Percentiles rank a stretch among this genome's conserved stretches.
Evolutionary conservation across 1,140 invertebrate species (phyloP).

Genomic region (Ceratosolen solmsi): DNA sequence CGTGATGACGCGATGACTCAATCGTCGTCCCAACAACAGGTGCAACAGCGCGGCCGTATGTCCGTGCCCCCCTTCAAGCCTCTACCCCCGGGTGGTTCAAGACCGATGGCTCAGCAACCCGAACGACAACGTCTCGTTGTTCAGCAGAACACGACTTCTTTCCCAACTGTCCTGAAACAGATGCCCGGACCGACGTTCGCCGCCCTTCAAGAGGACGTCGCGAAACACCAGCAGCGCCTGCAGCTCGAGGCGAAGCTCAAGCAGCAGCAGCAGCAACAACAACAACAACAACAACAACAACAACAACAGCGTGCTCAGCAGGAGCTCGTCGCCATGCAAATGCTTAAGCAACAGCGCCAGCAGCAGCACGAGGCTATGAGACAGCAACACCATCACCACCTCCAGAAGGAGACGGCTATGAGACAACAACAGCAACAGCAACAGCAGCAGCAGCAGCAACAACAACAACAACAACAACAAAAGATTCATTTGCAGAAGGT

Average conservation of each 20-base stretch:
- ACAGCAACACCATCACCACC: constrained; percentile 48
- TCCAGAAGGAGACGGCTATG: too few species aligned
- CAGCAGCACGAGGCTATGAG: constrained; percentile 50
- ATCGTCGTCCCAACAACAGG: neutral
- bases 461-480: constrained; percentile 50
- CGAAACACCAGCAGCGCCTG: constrained; percentile 66
- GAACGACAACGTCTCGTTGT: constrained; percentile 71
- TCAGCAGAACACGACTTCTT: constrained; percentile 61
- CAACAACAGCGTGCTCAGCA: constrained; percentile 64
- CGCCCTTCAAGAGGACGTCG: constrained; percentile 64
- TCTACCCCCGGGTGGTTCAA: constrained; percentile 77
- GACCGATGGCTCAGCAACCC: constrained; percentile 72
- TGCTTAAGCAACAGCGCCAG: constrained; percentile 71
- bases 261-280: constrained; percentile 63
- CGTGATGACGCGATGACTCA: too few species aligned
- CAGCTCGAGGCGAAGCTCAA: constrained; percentile 65
- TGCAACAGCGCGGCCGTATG: constrained; percentile 44
- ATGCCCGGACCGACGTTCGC: constrained; percentile 61
- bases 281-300: constrained; percentile 55
- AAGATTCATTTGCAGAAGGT: constrained; percentile 13
- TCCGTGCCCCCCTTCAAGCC: constrained; percentile 83
- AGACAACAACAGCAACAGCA: constrained; percentile 41
- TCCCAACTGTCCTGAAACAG: constrained; percentile 19
- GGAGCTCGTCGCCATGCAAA: constrained; percentile 63
- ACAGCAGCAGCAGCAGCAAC: constrained; percentile 64